Evolutionary conservation across 2,888 invertebrate genomes (phyloP).

Genomic region (Diogma glabrata): DNA sequence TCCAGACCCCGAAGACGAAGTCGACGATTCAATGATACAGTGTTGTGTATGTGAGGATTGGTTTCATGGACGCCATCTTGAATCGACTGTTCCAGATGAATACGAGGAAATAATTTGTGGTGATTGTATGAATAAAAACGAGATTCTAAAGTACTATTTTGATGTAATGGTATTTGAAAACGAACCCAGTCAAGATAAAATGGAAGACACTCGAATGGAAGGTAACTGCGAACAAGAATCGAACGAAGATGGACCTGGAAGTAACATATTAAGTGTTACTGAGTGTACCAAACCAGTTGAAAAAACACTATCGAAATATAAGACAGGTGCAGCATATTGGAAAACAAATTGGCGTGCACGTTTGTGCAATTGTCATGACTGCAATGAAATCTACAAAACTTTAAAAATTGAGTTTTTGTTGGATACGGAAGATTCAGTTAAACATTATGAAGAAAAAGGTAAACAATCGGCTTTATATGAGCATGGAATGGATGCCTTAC

Average conservation of each 20-base stretch:
- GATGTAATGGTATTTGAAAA: slow-evolving; percentile 25
- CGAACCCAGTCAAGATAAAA: slow-evolving; percentile 3
- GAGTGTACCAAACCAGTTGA: background rate
- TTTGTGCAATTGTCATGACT: slow-evolving; percentile 58
- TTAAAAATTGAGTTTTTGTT: slow-evolving; percentile 58
- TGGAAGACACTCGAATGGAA: background rate
- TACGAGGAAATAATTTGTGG: slow-evolving; percentile 78
- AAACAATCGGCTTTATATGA: slow-evolving; percentile 54
- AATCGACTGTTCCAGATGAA: slow-evolving; percentile 44
- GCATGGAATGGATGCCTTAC: slow-evolving; percentile 64
- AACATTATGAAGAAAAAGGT: slow-evolving; percentile 65
- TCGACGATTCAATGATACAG: slow-evolving; percentile 90
- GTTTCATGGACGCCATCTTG: slow-evolving; percentile 77
- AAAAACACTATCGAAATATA: background rate
- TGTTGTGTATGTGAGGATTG: slow-evolving; percentile 96
- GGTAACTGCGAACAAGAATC: no score
- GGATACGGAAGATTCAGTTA: slow-evolving; percentile 73
- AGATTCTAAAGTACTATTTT: slow-evolving; percentile 62
- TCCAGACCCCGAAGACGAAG: slow-evolving; percentile 76
- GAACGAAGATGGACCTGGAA: no score
- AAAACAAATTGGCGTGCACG: slow-evolving; percentile 61
- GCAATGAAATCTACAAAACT: slow-evolving; percentile 57
- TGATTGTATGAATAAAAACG: slow-evolving; percentile 60
- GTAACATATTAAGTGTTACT: background rate
- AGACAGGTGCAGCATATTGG: slow-evolving; percentile 61